A percentile compares a stretch with the other conserved stretches of the same genome.
Evolutionary conservation across 1,140 invertebrate species (phyloP).

Genomic region (Conus ventricosus): DNA sequence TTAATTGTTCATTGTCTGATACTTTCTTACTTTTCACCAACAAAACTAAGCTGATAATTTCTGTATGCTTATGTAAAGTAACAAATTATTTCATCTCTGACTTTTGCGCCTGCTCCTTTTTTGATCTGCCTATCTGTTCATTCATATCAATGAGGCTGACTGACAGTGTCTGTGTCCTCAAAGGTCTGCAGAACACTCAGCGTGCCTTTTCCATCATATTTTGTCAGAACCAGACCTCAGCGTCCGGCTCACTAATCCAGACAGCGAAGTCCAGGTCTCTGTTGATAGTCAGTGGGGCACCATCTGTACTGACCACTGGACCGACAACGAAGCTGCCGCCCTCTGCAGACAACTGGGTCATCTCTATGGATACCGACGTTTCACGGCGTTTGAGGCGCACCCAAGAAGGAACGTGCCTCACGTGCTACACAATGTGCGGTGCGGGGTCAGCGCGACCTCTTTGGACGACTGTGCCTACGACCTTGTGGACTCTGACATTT

Average conservation of each 20-base stretch:
- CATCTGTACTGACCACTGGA: conserved; percentile 19
- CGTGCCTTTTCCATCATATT: too few relatives aligned
- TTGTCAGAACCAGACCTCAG: not conserved
- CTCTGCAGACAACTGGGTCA: conserved; percentile 15
- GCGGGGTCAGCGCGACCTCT: not conserved
- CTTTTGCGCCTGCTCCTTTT: too few relatives aligned
- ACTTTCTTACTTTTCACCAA: too few relatives aligned
- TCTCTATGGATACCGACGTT: not conserved
- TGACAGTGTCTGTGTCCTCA: too few relatives aligned
- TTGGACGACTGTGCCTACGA: not conserved
- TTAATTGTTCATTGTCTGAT: too few relatives aligned
- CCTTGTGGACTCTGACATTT: not conserved
- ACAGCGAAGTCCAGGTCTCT: not conserved
- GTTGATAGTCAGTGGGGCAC: conserved; percentile 18
- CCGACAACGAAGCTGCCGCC: not conserved
- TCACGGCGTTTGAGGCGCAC: not conserved
- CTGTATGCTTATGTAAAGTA: too few relatives aligned
- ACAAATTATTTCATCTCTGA: too few relatives aligned
- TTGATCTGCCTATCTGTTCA: too few relatives aligned
- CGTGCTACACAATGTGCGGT: conserved; percentile 17
- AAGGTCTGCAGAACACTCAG: too few relatives aligned
- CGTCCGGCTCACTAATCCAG: not conserved
- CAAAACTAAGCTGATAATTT: too few relatives aligned
- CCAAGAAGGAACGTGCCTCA: not conserved
- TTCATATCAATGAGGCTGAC: too few relatives aligned